phyloP scores from a whole-genome alignment of 2,888 invertebrate genomes.

The Chesias legatella region DNA sequence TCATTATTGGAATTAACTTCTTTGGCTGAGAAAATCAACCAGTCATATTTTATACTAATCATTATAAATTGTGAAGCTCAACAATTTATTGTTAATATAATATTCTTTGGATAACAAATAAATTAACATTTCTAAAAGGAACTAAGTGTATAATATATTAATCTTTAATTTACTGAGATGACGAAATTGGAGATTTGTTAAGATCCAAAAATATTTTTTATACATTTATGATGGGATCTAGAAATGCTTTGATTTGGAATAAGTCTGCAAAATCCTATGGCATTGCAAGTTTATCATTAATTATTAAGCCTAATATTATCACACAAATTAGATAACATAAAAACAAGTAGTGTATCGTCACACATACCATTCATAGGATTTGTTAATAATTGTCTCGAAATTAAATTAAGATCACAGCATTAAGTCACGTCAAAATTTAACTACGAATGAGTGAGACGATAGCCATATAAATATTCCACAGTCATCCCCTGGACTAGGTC shows the following conservation, averaged over 20 bases:
- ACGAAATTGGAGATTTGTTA: slow-evolving; percentile 38
- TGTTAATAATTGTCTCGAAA: slow-evolving; percentile 70
- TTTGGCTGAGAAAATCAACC: slow-evolving; percentile 41
- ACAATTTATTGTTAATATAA: slow-evolving; percentile 70
- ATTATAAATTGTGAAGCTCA: slow-evolving; percentile 57
- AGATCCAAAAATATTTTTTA: slow-evolving; percentile 36
- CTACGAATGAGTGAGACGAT: slow-evolving; percentile 70
- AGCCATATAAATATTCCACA: slow-evolving; percentile 74
- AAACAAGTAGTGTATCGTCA: slow-evolving; percentile 62
- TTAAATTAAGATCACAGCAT: slow-evolving; percentile 81
- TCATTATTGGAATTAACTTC: slow-evolving; percentile 53
- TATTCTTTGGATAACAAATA: slow-evolving; percentile 78
- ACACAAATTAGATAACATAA: slow-evolving; percentile 74
- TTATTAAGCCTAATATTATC: slow-evolving; percentile 70
- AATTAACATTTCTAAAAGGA: slow-evolving; percentile 76
- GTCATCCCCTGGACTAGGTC: slow-evolving; percentile 66
- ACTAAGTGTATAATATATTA: slow-evolving; percentile 65
- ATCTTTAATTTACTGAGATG: slow-evolving; percentile 33
- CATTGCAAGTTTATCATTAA: slow-evolving; percentile 60
- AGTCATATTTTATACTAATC: slow-evolving; percentile 56
- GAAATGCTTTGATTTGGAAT: slow-evolving; percentile 72
- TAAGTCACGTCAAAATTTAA: slow-evolving; percentile 75
- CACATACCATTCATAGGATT: slow-evolving; percentile 67
- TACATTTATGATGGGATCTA: slow-evolving; percentile 48
- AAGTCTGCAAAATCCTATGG: slow-evolving; percentile 64